Evolutionary conservation across 1,140 invertebrate species (phyloP), one percentile per base, ranked within the genome.

Genomic region (Papilio polytes): DNA sequence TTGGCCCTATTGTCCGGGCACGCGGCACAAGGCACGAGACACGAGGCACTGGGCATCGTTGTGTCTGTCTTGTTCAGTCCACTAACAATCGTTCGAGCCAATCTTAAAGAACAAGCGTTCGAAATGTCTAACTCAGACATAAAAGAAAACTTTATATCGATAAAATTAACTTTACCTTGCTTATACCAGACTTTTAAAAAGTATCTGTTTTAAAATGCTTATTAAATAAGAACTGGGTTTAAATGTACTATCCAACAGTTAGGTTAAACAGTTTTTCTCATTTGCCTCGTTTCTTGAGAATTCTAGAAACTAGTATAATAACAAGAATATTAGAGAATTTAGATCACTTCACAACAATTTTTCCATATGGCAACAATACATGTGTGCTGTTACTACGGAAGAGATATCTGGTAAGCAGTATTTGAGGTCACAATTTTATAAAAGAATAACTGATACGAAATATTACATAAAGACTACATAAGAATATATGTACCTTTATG

Each of bases 81-180:
- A 74, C 73, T 83, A 81, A 74, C 81, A 84, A 85, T 91, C 85
- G 87, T 89, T 85, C 87, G 82, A 79, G 80, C 86, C 82, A 89
- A 90, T 91, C 86, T 89, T 85, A 85, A 85, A 81, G 74, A 83
- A 84, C 80, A 78, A 76, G 41, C 53, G 80, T 79, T 78, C 66
- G 56, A 46, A 41, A 78, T 46, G 44, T n/a, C 77, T 78, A 20
- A 26, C 26, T 18, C 4, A 10, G 59, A 76, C 46, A 76, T 76
- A 51, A 48, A 53, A 76, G 48, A 51, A 76, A 76, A 76, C 77
- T 78, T 78, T 78, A 22, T 78, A 70, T 70, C 63, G 31, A 70
- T 70, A 18, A 26, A 36, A 70, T 70, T 70, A 70, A 70, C 12
- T 26, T 70, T 70, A 70, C 63, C n/a, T n/a, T n/a, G n/a, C n/a